These are phyloP conservation scores for Morpho achilles DNA, from an alignment of 2,888 invertebrate genomes.

Conservation along the genomic window DNA sequence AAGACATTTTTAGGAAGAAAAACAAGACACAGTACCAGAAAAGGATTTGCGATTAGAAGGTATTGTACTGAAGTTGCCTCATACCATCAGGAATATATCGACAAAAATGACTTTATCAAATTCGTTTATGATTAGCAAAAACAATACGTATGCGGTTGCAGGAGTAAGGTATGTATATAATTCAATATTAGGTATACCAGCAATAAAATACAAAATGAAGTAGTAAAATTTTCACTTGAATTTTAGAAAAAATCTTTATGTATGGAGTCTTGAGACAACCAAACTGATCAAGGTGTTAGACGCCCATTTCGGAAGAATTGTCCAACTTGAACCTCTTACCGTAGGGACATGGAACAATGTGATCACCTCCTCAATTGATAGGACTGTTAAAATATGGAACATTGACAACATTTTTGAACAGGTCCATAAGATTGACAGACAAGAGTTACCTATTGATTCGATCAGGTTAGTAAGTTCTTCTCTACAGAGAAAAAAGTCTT, in stretches of 20 bases:
- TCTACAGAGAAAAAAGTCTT: too few relatives aligned
- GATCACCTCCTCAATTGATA: constrained; percentile 97
- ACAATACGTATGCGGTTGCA: constrained; percentile 94
- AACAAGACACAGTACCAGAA: constrained; percentile 49
- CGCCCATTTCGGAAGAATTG: constrained; percentile 97
- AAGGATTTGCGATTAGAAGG: constrained; percentile 71
- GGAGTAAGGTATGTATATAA: constrained; percentile 86
- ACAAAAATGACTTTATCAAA: constrained; percentile 94
- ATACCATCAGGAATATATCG: constrained; percentile 95
- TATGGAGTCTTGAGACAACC: constrained; percentile 91
- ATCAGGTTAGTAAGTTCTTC: constrained; percentile 80
- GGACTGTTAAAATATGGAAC: constrained; percentile 99
- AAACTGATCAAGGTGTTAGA: constrained; percentile 94
- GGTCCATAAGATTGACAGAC: constrained; percentile 96
- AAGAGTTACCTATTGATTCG: constrained; percentile 96
- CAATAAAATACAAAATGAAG: neutral
- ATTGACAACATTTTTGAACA: constrained; percentile 99
- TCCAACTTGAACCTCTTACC: constrained; percentile 92
- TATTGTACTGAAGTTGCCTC: constrained; percentile 85
- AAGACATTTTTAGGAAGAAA: constrained; percentile 47
- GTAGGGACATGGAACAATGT: constrained; percentile 95
- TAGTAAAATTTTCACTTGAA: neutral
- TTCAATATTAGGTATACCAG: neutral
- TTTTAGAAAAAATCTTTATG: constrained; percentile 92
- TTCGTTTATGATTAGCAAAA: constrained; percentile 94